Percentiles rank a stretch among this genome's conserved stretches.
These are phyloP conservation scores for Drosophila quinaria DNA, from an alignment of 2,888 invertebrate genomes.

Conservation along the genomic window DNA sequence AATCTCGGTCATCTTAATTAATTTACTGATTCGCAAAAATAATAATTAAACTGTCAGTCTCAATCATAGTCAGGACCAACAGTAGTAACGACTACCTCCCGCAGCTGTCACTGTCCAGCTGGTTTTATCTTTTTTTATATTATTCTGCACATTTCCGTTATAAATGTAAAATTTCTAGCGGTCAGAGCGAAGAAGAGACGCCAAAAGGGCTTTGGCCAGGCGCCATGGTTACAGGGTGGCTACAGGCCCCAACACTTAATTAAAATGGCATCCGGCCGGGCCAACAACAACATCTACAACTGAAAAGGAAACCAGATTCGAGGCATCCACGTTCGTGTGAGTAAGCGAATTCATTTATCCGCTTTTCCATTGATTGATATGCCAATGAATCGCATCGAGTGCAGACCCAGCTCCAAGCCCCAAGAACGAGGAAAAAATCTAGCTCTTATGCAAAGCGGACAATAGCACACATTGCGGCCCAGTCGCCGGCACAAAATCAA, in stretches of 20 bases:
- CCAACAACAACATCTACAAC: conserved; percentile 39
- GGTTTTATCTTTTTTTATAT: conserved; percentile 19
- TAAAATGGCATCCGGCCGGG: conserved; percentile 73
- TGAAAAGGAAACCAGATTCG: conserved; percentile 16
- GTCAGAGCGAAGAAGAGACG: conserved; percentile 46
- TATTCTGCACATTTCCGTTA: conserved; percentile 52
- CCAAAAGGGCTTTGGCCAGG: conserved; percentile 54
- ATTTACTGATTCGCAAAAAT: conserved; percentile 72
- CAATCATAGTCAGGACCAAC: conserved; percentile 42
- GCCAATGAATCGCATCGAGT: conserved; percentile 70
- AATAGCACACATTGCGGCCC: conserved; percentile 64
- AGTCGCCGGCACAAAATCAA: conserved; percentile 68
- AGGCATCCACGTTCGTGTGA: conserved; percentile 63
- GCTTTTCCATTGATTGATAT: conserved; percentile 75
- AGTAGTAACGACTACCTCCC: conserved; percentile 27
- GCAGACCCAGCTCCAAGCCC: conserved; percentile 42
- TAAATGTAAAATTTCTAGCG: conserved; percentile 64
- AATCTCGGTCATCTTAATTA: conserved; percentile 65
- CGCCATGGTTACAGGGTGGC: conserved; percentile 49
- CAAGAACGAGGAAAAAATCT: conserved; percentile 59
- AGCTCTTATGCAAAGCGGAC: conserved; percentile 72
- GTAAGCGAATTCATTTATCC: conserved; percentile 78
- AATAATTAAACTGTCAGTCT: conserved; percentile 75
- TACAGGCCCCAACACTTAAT: conserved; percentile 73
- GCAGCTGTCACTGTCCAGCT: conserved; percentile 55